These are phyloP conservation scores for Saturnia japonica DNA, from an alignment of 2,888 invertebrate species.

Conservation along the genomic window DNA sequence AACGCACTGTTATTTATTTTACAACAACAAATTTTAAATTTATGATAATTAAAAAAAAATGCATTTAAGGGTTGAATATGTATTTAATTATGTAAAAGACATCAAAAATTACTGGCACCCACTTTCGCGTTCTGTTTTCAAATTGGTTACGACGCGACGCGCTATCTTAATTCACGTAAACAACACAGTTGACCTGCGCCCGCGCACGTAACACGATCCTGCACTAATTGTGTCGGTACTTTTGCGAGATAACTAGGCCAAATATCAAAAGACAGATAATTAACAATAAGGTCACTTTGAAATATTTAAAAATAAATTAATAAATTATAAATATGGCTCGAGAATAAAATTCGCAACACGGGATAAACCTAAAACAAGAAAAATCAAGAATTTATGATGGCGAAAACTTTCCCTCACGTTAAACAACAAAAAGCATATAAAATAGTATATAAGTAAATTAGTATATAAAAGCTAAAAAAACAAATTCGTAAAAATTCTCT, in stretches of 20 bases:
- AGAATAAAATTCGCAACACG: neutral
- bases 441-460: too few relatives aligned
- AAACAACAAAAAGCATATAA: neutral
- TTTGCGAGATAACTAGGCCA: conserved; percentile 34
- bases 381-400: neutral
- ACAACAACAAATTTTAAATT: too few relatives aligned
- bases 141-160: neutral
- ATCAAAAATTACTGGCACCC: neutral
- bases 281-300: neutral
- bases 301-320: neutral
- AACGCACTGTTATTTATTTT: too few relatives aligned
- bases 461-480: too few relatives aligned
- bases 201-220: conserved; percentile 47
- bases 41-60: too few relatives aligned
- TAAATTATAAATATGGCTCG: neutral
- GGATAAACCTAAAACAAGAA: neutral
- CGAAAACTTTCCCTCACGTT: neutral
- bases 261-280: conserved; percentile 20
- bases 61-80: neutral
- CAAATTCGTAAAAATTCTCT: too few relatives aligned
- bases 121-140: neutral
- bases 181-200: conserved; percentile 26
- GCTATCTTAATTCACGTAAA: conserved; percentile 7
- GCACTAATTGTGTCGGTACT: conserved; percentile 39
- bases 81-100: neutral